These are phyloP conservation scores for Platycnemis pennipes DNA, from an alignment of 2,888 invertebrate species.

Conservation along the genomic window DNA sequence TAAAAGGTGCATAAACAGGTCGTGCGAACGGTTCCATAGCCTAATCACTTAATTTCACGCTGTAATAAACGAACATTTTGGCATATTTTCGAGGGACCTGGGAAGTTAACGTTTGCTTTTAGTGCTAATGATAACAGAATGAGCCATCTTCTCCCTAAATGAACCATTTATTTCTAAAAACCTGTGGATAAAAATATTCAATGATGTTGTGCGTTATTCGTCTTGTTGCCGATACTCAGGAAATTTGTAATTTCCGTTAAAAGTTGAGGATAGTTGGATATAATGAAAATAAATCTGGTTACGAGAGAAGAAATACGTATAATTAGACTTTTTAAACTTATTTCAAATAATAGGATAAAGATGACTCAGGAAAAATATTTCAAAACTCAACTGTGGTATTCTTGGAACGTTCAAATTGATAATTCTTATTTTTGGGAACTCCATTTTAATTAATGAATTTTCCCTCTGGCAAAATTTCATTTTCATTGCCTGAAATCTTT, in stretches of 20 bases:
- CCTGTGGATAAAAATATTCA: not conserved
- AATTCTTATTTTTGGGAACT: no score
- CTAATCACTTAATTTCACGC: conserved; percentile 27
- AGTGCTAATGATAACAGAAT: not conserved
- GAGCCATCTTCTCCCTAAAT: not conserved
- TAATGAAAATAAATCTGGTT: not conserved
- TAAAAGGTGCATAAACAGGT: not conserved
- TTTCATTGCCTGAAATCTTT: no score
- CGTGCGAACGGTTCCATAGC: conserved; percentile 16
- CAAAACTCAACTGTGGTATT: no score
- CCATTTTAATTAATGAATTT: no score
- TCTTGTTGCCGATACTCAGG: not conserved
- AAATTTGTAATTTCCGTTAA: not conserved
- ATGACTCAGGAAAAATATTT: not conserved
- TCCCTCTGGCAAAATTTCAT: no score
- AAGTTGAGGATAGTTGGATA: not conserved
- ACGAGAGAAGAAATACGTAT: not conserved
- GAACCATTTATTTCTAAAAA: not conserved
- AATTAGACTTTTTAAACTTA: no score
- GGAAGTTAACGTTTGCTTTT: not conserved
- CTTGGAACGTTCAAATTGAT: no score
- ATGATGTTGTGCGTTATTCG: no score
- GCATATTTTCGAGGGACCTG: not conserved
- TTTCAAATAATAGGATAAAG: not conserved
- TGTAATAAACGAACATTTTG: not conserved